These are phyloP conservation scores for Centroberyx gerrardi DNA, from an alignment of 2,797 vertebrate genomes.

Conservation along the genomic window DNA sequence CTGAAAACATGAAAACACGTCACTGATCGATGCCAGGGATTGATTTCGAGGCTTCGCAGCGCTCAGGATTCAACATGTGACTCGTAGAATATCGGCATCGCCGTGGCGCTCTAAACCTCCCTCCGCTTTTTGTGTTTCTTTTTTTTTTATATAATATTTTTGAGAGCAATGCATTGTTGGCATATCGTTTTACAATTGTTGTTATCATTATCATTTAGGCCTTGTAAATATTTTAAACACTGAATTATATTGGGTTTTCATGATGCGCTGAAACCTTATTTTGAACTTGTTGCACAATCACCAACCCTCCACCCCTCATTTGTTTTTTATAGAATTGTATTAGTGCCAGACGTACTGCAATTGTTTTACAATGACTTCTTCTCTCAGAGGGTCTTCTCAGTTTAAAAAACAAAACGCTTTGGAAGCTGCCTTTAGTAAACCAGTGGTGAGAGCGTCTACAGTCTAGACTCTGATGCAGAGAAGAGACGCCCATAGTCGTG, in stretches of 20 bases:
- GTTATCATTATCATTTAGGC: slow-evolving; percentile 58
- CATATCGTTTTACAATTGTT: slow-evolving; percentile 72
- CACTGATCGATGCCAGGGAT: slow-evolving; percentile 33
- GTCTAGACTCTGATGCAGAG: slow-evolving; percentile 31
- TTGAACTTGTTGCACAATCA: slow-evolving; percentile 80
- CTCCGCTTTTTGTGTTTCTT: slow-evolving; percentile 33
- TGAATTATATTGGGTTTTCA: slow-evolving; percentile 73
- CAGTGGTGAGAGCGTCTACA: slow-evolving; percentile 30
- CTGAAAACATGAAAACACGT: slow-evolving; percentile 29
- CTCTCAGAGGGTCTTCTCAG: slow-evolving; percentile 56
- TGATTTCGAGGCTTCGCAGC: slow-evolving; percentile 7
- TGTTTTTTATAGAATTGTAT: slow-evolving; percentile 21
- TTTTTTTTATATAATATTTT: slow-evolving; percentile 52
- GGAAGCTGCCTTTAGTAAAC: slow-evolving; percentile 60
- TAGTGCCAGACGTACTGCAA: slow-evolving; percentile 76
- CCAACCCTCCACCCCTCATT: slow-evolving; percentile 54
- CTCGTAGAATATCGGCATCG: not conserved
- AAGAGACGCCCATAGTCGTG: slow-evolving; percentile 10
- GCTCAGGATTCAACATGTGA: not conserved
- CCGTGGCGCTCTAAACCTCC: slow-evolving; percentile 33
- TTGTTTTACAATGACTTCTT: slow-evolving; percentile 35
- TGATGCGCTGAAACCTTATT: slow-evolving; percentile 65
- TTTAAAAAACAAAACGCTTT: slow-evolving; percentile 31
- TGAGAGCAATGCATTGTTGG: slow-evolving; percentile 57
- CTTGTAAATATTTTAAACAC: slow-evolving; percentile 85